These are phyloP conservation scores for Centroberyx gerrardi DNA, from an alignment of 2,797 vertebrate species.

Conservation along the genomic window DNA sequence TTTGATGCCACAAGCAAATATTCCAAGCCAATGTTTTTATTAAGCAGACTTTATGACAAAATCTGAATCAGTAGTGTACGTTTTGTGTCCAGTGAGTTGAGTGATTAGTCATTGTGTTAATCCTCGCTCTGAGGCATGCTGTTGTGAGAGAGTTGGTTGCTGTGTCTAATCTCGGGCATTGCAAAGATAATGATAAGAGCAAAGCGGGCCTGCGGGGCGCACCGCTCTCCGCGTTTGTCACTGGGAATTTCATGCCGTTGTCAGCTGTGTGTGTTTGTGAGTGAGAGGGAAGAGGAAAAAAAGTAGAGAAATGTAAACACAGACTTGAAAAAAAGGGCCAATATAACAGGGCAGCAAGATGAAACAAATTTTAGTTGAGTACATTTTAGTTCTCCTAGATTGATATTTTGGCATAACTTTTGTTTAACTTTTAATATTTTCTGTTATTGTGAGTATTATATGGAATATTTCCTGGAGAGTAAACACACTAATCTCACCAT, in stretches of 20 bases:
- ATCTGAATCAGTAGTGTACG: constrained; percentile 53
- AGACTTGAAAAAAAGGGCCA: constrained; percentile 36
- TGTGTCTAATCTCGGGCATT: constrained; percentile 73
- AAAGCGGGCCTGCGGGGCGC: constrained; percentile 55
- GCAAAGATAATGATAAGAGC: constrained; percentile 75
- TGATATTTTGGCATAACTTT: too few relatives aligned
- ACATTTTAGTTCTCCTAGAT: too few relatives aligned
- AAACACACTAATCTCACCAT: not conserved
- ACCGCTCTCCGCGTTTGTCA: constrained; percentile 62
- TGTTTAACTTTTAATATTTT: not conserved
- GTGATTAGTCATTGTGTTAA: constrained; percentile 78
- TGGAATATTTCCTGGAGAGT: not conserved
- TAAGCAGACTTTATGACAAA: constrained; percentile 56
- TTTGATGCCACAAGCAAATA: constrained; percentile 43
- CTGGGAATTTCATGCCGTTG: constrained; percentile 63
- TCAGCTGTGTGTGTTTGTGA: constrained; percentile 44
- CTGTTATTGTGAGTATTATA: not conserved
- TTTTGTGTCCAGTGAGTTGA: constrained; percentile 74
- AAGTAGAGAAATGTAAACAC: constrained; percentile 23
- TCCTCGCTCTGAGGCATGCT: constrained; percentile 59
- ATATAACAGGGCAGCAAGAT: constrained; percentile 28
- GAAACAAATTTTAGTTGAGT: not conserved
- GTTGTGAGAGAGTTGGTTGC: constrained; percentile 56
- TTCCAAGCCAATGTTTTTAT: constrained; percentile 36
- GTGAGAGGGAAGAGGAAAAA: not conserved